Evolutionary conservation across 2,888 invertebrate species (phyloP), one percentile per base, ranked within the genome.

Genomic region (Deroplatys truncata): DNA sequence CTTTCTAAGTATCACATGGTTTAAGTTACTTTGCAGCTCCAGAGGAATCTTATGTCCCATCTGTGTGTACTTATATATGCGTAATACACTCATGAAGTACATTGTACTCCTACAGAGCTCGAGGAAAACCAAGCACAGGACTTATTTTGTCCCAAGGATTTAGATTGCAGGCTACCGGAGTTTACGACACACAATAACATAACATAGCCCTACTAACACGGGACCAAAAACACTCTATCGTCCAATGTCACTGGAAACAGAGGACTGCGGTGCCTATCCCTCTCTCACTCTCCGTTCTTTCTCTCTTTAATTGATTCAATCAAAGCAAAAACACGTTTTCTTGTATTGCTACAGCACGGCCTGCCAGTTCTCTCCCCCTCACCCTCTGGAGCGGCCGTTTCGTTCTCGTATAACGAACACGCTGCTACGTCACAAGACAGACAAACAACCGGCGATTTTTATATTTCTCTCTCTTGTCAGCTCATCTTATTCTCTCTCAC

Each of bases 291-390:
- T 72, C 56, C 56, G 20, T 72, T 85, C 85, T 89, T 82, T 72
- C 85, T 82, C 89, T 90, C 88, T 90, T 90, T 90, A 90, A 90
- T 90, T 90, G 90, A 88, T 90, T 90, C 90, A 90, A 90, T 90
- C 90, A 90, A 88, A 90, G 88, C 90, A 90, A 90, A 90, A 90
- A 90, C 90, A 90, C 90, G 90, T 90, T 86, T 88, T 86, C 89
- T 89, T 84, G 89, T 86, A 89, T 84, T 87, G 83, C 35, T n/a
- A 43, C 31, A 82, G 25, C 49, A 43, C n/a, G 56, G 16, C 35
- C n/a, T 84, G 84, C 56, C 56, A 72, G 56, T 72, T 72, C 56
- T 72, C 56, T 72, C 56, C 25, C 56, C 56, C 56, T 25, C 25
- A 5, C 16, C 56, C 56, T 25, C 56, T 25, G 56, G 56, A 72